Evolutionary conservation across 2,888 invertebrate genomes (phyloP).

Genomic region (Octodonta nipae): DNA sequence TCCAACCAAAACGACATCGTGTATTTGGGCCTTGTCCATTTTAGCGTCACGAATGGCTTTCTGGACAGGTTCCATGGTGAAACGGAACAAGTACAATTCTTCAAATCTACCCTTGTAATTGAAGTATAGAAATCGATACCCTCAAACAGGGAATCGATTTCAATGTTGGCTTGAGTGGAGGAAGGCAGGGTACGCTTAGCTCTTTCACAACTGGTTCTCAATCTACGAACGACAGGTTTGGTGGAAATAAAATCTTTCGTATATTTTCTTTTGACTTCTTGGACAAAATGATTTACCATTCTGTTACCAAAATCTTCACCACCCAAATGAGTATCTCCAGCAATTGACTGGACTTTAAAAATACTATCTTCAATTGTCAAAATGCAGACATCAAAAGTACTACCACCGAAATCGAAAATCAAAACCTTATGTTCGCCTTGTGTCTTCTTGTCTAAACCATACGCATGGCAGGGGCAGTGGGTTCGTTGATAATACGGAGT

Average conservation of each 20-base stretch:
- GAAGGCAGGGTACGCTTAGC: slow-evolving; percentile 77
- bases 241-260: slow-evolving; percentile 77
- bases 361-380: slow-evolving; percentile 85
- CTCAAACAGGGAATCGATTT: slow-evolving; percentile 88
- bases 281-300: slow-evolving; percentile 76
- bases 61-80: slow-evolving; percentile 92
- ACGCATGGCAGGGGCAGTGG: slow-evolving; percentile 81
- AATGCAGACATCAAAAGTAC: slow-evolving; percentile 90
- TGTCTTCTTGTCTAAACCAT: slow-evolving; percentile 76
- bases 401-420: no score
- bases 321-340: slow-evolving; percentile 86
- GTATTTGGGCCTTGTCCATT: slow-evolving; percentile 81
- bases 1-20: slow-evolving; percentile 84
- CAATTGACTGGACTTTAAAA: slow-evolving; percentile 88
- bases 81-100: slow-evolving; percentile 89
- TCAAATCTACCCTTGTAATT: slow-evolving; percentile 89
- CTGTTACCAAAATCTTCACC: no score
- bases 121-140: slow-evolving; percentile 92
- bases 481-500: slow-evolving; percentile 81
- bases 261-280: slow-evolving; percentile 85
- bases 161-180: slow-evolving; percentile 80
- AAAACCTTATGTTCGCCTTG: slow-evolving; percentile 64
- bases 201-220: slow-evolving; percentile 75
- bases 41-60: slow-evolving; percentile 91
- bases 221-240: slow-evolving; percentile 77